Evolutionary conservation across 1,140 invertebrate genomes (phyloP), one percentile per base, ranked within the genome.

Genomic region (Drusus annulatus): DNA sequence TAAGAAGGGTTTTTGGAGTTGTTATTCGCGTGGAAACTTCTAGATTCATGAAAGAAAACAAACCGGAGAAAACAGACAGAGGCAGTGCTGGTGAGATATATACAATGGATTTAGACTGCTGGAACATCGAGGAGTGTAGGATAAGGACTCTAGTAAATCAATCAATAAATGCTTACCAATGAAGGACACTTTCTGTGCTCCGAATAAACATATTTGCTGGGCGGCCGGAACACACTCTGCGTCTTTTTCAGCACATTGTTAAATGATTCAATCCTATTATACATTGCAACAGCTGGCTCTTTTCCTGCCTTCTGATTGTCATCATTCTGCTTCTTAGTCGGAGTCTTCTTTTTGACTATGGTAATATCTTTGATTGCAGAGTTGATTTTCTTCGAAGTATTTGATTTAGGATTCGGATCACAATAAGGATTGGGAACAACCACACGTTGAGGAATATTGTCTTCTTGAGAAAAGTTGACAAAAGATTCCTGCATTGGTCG

Each of bases 401-500:
- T 71, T 16, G 62, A 13, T 68, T 68, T 60, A 25, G 62, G 10
- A 65, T 65, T 65, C 28, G 62, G 28, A 6, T 28, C 36, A 23
- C 4, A 31, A 75, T 75, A 75, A 17, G 71, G 71, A 75, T 75
- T 75, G 17, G 52, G 71, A 2, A 75, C 71, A 36, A 75, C 52
- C 13, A 75, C 10, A 31, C 71, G 71, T 0, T 25, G 28, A 56
- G 54, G 25, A 56, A 58, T 19, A 25, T 15, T 56, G 16, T 75
- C 52, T 31, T 75, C 71, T 75, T 75, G 71, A n/a, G 71, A 56
- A 28, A 75, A 75, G 31, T 56, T 58, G 8, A 65, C 28, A 69
- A 80, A 78, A 45, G 79, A 80, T 31, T 60, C 52, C 7, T 79
- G 31, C 15, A 83, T 21, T 1, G 76, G 79, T 36, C 56, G 51